Conservation (phyloP, 2,113 vertebrate species). For the Toxostoma redivivum region DNA sequence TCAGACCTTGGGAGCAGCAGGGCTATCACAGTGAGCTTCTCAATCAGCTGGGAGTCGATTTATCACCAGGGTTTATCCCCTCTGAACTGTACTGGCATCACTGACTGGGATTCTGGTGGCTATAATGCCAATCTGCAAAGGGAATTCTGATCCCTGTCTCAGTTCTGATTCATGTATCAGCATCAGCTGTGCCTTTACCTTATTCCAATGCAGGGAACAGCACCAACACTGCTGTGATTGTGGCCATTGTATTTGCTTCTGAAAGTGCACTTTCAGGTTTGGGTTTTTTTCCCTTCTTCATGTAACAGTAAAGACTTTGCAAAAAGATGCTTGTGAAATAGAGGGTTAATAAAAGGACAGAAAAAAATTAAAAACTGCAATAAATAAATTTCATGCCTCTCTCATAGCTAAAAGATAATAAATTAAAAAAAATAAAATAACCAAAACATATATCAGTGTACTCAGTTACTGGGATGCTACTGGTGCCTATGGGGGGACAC, state of each 20-base stretch:
- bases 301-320: background rate
- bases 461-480: background rate
- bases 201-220: background rate
- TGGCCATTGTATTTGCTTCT: background rate
- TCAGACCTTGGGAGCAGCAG: background rate
- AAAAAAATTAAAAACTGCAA: background rate
- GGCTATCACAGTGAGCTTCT: background rate
- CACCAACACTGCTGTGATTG: background rate
- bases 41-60: background rate
- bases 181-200: background rate
- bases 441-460: background rate
- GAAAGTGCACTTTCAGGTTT: fast-evolving
- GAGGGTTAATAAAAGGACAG: background rate
- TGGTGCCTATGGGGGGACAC: background rate
- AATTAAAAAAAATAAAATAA: background rate
- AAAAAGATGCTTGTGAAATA: background rate
- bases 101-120: background rate
- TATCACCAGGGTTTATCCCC: background rate
- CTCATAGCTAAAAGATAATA: background rate
- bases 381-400: background rate
- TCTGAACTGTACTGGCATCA: background rate
- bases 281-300: fast-evolving
- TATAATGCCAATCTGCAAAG: background rate
- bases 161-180: background rate
- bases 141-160: background rate